Base-by-base conservation (phyloP, 1,140 invertebrate genomes). In the Rhopalosiphum padi region DNA sequence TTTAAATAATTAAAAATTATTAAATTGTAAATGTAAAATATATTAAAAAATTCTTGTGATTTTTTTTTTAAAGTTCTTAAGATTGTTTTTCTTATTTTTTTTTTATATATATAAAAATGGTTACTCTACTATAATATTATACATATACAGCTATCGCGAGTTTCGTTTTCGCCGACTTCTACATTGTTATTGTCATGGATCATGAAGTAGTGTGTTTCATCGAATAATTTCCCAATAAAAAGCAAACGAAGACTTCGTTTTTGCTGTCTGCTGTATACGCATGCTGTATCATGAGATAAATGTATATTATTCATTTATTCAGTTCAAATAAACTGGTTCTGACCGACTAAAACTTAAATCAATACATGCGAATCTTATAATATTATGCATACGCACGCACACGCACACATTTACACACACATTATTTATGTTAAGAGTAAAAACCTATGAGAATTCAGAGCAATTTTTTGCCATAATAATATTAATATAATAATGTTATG, bases 301-400 rank as follows among this genome's bases (percentile, higher is more conserved):
- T 77, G 60, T n/a, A n/a, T 77, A 35, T n/a, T 77, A 77, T 68
- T 60, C 25, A 68, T 4, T 18, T 51, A 21, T 51, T 51, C 48
- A 51, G 8, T n/a, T 8, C 60, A n/a, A 77, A n/a, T n/a, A 77
- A 77, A 77, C 60, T 77, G 60, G 60, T 77, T 77, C 5, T 77
- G n/a, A 77, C 60, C n/a, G n/a, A 77, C 60, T n/a, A 77, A n/a
- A 77, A 77, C 60, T n/a, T n/a, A 68, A 68, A 68, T 68, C 60
- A 7, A n/a, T n/a, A n/a, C 25, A 30, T 30, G 55, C 2, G 25
- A 68, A 68, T n/a, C 30, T n/a, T 77, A 35, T 77, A n/a, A 77
- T 77, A 77, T 77, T n/a, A 77, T 77, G 15, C 15, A 15, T 22
- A 35, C 60, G 60, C 30, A 11, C 2, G 25, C 9, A 25, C 9